Base-by-base conservation (phyloP, 1,140 invertebrate genomes). In the Caenorhabditis remanei region DNA sequence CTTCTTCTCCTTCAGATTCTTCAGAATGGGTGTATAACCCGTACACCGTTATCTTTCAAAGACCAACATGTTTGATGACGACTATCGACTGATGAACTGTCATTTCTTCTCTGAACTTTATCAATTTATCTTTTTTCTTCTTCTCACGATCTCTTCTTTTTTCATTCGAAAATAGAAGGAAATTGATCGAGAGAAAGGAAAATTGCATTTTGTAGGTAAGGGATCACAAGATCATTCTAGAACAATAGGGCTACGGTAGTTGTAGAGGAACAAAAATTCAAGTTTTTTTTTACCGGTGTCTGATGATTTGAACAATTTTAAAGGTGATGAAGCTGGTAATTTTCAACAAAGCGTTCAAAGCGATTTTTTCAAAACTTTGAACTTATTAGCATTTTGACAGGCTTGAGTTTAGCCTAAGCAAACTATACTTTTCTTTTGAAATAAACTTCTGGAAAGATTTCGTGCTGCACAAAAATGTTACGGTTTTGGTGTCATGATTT, bases 21-120 rank as follows among this genome's bases (percentile, higher is more conserved):
- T 58, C 55, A 19, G 6, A 53, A 14, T 63, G 61, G 61, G 61
- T 63, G 61, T 63, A 63, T 63, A 24, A 32, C 61, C 61, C 61
- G 61, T 63, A 63, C 61, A 63, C 21, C 24, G 61, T 63, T 63
- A 63, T 63, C 61, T 63, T 63, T 63, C 61, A 63, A 63, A 63
- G 61, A 63, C 61, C 61, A 63, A 63, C 24, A 32, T 40, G 24
- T 63, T 63, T 63, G 61, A 63, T 63, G 61, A 63, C 61, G 61
- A 32, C 61, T 8, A 24, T 63, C 61, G 61, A 63, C 61, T 63
- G n/a, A 21, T 63, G 61, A 63, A 63, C 61, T 63, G 61, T 63
- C 61, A 63, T 63, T 63, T 63, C 24, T 63, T 63, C 61, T 63
- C 61, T 63, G 61, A 63, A 63, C 61, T 63, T 40, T 63, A 32